Evolutionary conservation across 2,888 invertebrate genomes (phyloP), one percentile per base, ranked within the genome.

Genomic region (Amaurobius ferox): DNA sequence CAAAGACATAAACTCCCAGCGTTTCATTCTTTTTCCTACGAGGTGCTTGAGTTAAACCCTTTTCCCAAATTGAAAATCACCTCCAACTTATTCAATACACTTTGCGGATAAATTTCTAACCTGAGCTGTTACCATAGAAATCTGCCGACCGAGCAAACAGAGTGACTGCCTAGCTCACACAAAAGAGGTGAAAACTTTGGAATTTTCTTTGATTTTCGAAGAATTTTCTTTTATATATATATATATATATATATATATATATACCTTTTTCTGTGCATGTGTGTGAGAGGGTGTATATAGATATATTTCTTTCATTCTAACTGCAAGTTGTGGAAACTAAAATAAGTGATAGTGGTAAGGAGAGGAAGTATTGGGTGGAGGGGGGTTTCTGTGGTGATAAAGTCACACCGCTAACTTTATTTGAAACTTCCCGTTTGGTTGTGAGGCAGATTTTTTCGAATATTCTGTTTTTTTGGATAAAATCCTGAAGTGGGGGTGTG

Each of bases 51-150:
- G 77, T 85, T 85, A 85, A 83, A 76, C 48, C 77, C 23, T 73
- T 55, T 40, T 40, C 73, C 74, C 40, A 66, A 81, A 68, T 70
- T 48, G 71, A 68, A 71, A 62, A 72, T 72, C 67, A 40, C 28
- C 68, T 40, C 28, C 26, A 55, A 80, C 67, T 35, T 72, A 73
- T 80, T 80, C 71, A 83, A 83, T 83, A 83, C 83, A 66, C 70
- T 83, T 76, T 71, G 83, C 64, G 85, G 85, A 86, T 86, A 86
- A 79, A 86, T 86, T 86, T 77, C 77, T 55, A 23, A 19, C 67
- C 61, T 86, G 62, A 86, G 79, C 66, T 78, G 85, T 86, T 74
- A 68, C 85, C 85, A 78, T 86, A 79, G 85, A 72, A 86, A 78
- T 76, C 64, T 73, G 67, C 72, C 77, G 72, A 66, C 48, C 85